Evolutionary conservation across 2,113 vertebrate species (phyloP), one percentile per base, ranked within the genome.

Genomic region (Meriones unguiculatus): DNA sequence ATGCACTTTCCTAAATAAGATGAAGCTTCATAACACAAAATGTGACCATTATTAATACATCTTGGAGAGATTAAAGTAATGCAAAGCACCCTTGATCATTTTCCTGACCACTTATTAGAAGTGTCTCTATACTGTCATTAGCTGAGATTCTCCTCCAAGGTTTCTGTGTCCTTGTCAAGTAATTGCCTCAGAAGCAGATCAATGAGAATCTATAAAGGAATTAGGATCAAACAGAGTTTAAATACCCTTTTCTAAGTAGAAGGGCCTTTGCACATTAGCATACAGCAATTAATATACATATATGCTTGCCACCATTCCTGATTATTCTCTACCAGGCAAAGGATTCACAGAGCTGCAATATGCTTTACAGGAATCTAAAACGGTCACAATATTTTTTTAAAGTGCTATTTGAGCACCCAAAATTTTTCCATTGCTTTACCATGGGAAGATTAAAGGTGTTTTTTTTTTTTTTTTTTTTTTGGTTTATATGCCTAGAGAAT

Each of bases 181-280:
- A 96, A 97, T 97, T 96, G 92, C 94, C 96, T 97, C 96, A 97
- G 90, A 94, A 93, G 30, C 54, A 97, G 96, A 97, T 95, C 95
- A 97, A 93, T 96, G 95, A 95, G 96, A 97, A 96, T 96, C 90
- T 93, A 95, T 97, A 94, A 98, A 95, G 95, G 90, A 97, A 97
- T 91, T 95, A 97, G 96, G 69, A 97, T 96, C 92, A 97, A 95
- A 97, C 89, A 95, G 75, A 89, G 25, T 84, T 70, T 46, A 96
- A 93, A 97, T 87, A 96, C 54, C 50, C 59, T 88, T 86, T 97
- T 86, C 92, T 87, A 14, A 78, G 72, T 92, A 64, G 67, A 94
- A 75, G 54, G 77, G 86, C 92, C 92, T 98, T 86, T 93, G 94
- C 65, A 97, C 76, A 86, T 95, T 93, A 95, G 76, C 30, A 86